Base-by-base conservation (phyloP, 2,888 invertebrate species). In the Drosophila flavopinicola region DNA sequence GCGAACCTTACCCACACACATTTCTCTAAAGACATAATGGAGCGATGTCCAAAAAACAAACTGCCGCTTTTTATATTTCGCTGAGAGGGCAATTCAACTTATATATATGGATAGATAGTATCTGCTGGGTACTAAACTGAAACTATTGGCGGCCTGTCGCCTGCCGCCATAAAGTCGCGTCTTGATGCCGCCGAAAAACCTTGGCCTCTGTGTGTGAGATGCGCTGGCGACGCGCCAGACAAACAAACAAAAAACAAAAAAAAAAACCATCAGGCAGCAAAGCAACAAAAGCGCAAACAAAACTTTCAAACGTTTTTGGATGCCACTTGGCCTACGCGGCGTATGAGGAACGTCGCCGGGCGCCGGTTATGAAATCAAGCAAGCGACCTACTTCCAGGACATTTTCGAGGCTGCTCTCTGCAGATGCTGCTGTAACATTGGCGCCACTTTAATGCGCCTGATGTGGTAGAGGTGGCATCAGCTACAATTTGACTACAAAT, bases 111-210 rank as follows among this genome's bases (percentile, higher is more conserved):
- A 32, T 33, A 61, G 30, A 57, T 59, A 56, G 32, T 72, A 66
- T 72, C 66, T 61, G 61, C 48, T 71, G 65, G 49, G 59, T 63
- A 57, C 64, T 59, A 74, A 85, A 71, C 67, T 65, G 45, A 85
- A 78, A 82, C 85, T 85, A 82, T 85, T 83, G 71, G 65, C 71
- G 69, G 75, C 70, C 66, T 71, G 68, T 63, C 70, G 61, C 69
- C 75, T 73, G 63, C 41, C 80, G 89, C 83, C 90, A 79, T 53
- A 57, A 64, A 74, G 90, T 69, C 89, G 88, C 87, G 90, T 68
- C 90, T 75, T 66, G 52, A 48, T 84, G 89, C 78, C 90, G 88
- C 73, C 87, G 57, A 61, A 77, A 80, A 79, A 78, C 87, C 87
- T 87, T 83, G 87, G 83, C 76, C 83, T 78, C 76, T 63, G 37